These are phyloP conservation scores for Pogonomyrmex barbatus DNA, from an alignment of 1,140 invertebrate genomes.

Conservation along the genomic window DNA sequence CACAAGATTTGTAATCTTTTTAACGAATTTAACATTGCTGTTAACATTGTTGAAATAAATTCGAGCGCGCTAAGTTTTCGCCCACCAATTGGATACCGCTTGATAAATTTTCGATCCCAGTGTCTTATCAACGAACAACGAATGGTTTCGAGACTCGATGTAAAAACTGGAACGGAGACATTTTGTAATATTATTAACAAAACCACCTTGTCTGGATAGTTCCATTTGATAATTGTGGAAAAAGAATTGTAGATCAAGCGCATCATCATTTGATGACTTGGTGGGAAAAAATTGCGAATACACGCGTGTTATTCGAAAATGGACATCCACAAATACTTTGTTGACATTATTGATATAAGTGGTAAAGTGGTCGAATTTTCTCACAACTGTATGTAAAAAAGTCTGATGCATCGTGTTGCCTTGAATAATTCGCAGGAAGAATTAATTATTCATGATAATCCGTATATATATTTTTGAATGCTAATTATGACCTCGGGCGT, in stretches of 20 bases:
- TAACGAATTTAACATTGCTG: slow-evolving; percentile 11
- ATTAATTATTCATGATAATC: slow-evolving; percentile 48
- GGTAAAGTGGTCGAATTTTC: slow-evolving; percentile 23
- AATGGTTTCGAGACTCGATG: slow-evolving; percentile 65
- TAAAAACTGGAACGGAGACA: slow-evolving; percentile 38
- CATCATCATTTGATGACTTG: slow-evolving; percentile 15
- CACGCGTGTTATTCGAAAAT: slow-evolving; percentile 28
- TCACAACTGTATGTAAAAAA: slow-evolving; percentile 44
- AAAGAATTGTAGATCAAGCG: slow-evolving; percentile 2
- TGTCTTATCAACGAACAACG: slow-evolving; percentile 80
- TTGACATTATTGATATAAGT: slow-evolving; percentile 29
- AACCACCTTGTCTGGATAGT: slow-evolving; percentile 2
- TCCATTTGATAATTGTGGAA: slow-evolving; percentile 4
- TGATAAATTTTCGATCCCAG: slow-evolving; percentile 48
- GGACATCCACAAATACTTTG: slow-evolving; percentile 6
- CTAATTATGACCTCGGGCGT: slow-evolving; percentile 25
- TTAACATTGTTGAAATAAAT: slow-evolving; percentile 22
- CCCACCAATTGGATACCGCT: slow-evolving; percentile 40
- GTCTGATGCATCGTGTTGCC: slow-evolving; percentile 58
- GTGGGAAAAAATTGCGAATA: slow-evolving; percentile 26
- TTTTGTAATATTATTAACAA: slow-evolving; percentile 42
- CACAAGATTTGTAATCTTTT: slow-evolving; percentile 48
- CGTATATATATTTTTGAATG: slow-evolving; percentile 53
- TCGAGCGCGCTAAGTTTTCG: slow-evolving; percentile 15
- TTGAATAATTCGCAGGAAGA: slow-evolving; percentile 58